Evolutionary conservation across 53 echinoderm and acorn worm species (phyloP).

Genomic region (Apostichopus leukothele): DNA sequence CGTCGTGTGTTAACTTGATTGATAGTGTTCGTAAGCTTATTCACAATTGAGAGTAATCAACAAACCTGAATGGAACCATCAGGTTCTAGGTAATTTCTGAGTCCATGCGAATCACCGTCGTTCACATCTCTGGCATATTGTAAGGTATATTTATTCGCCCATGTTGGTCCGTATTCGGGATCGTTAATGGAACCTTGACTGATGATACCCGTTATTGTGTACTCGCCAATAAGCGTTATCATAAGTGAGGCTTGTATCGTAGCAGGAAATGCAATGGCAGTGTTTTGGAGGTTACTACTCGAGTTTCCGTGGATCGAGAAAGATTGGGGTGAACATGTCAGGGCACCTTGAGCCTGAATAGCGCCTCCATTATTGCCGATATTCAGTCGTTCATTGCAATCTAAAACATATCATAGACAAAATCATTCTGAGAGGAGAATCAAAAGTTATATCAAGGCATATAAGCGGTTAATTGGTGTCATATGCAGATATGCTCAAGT

Average conservation of each 20-base stretch:
- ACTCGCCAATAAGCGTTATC: neutral
- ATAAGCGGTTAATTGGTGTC: too few species aligned
- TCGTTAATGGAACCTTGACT: slow-evolving; percentile 26
- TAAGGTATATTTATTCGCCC: slow-evolving; percentile 13
- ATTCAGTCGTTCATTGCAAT: neutral
- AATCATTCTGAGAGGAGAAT: too few species aligned
- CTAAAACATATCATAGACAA: too few species aligned
- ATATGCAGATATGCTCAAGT: too few species aligned
- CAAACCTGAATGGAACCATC: slow-evolving; percentile 8
- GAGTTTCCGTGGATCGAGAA: slow-evolving; percentile 8
- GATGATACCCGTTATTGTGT: slow-evolving; percentile 7
- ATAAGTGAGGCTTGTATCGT: neutral
- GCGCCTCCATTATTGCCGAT: neutral
- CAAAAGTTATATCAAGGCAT: too few species aligned
- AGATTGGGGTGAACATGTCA: slow-evolving; percentile 2
- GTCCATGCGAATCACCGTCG: neutral
- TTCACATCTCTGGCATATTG: slow-evolving; percentile 2
- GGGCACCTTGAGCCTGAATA: slow-evolving; percentile 1
- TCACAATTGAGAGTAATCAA: too few species aligned
- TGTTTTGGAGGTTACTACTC: neutral
- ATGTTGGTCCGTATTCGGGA: slow-evolving; percentile 2
- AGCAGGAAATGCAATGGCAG: neutral
- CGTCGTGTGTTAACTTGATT: too few species aligned
- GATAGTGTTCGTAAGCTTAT: too few species aligned
- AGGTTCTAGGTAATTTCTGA: neutral